phyloP scores from a whole-genome alignment of 2,797 vertebrate species.

The Kryptopterus vitreolus region DNA sequence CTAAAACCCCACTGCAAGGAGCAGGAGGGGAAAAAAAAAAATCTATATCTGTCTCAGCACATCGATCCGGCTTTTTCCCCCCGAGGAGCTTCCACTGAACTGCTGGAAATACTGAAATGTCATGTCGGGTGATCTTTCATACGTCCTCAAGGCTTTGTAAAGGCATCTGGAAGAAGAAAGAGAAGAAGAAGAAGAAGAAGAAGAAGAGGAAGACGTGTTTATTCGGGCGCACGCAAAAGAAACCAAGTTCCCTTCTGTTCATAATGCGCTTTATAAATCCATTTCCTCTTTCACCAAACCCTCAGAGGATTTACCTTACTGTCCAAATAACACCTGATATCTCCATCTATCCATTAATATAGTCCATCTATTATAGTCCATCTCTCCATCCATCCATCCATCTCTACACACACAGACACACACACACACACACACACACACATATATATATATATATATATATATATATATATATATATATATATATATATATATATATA shows the following conservation, averaged over 20 bases:
- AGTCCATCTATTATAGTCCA: too few species aligned
- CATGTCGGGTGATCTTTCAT: constrained; percentile 5
- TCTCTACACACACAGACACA: too few species aligned
- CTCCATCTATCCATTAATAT: too few species aligned
- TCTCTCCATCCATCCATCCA: too few species aligned
- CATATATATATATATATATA: too few species aligned
- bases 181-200: neutral
- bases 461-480: too few species aligned
- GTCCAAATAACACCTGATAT: too few species aligned
- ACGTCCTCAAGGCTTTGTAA: constrained; percentile 4
- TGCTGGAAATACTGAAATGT: constrained; percentile 22
- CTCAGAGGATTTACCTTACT: neutral
- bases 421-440: too few species aligned
- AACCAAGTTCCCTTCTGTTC: neutral
- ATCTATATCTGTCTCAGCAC: constrained; percentile 70
- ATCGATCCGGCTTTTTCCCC: constrained; percentile 30
- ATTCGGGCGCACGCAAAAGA: neutral
- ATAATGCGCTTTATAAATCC: neutral
- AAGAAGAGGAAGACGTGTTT: neutral
- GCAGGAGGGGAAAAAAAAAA: constrained; percentile 68
- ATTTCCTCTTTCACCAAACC: neutral
- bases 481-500: too few species aligned
- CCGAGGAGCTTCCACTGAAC: constrained; percentile 9
- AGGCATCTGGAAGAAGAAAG: neutral
- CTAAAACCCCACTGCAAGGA: constrained; percentile 73